A percentile compares a stretch with the other conserved stretches of the same genome.
These are phyloP conservation scores for Tringa solitaria DNA, from an alignment of 2,113 vertebrate species.

Conservation along the genomic window DNA sequence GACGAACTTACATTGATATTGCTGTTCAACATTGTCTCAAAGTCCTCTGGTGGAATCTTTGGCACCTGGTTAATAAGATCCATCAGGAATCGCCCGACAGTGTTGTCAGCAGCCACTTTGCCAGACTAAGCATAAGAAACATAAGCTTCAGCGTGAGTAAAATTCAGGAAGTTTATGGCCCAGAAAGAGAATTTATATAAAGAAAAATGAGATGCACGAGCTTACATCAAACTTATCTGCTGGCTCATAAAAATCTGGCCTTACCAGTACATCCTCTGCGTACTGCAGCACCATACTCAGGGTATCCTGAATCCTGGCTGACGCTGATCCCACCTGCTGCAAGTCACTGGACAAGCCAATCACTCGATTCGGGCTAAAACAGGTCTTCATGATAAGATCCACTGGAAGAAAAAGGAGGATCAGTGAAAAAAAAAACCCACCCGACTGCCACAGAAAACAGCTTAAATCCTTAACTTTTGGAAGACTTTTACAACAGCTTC, in stretches of 20 bases:
- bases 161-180: background rate
- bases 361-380: constrained; percentile 82
- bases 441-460: background rate
- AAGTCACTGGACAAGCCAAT: constrained; percentile 95
- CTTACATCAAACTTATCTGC: background rate
- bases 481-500: background rate
- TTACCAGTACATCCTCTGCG: constrained; percentile 95
- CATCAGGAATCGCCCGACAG: constrained; percentile 93
- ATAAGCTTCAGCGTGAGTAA: background rate
- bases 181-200: background rate
- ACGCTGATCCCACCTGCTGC: constrained; percentile 88
- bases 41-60: constrained; percentile 93
- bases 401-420: constrained; percentile 71
- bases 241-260: background rate
- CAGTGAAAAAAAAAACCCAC: background rate
- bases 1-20: constrained; percentile 92
- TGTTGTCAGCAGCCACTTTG: constrained; percentile 93
- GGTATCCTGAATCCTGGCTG: constrained; percentile 90
- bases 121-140: constrained; percentile 82
- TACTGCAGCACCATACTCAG: constrained; percentile 90
- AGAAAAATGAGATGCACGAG: background rate
- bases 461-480: background rate
- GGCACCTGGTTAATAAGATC: constrained; percentile 97
- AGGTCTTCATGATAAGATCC: constrained; percentile 93
- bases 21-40: constrained; percentile 98